Conservation (phyloP, 2,888 invertebrate genomes). For the Galerucella pusilla region DNA sequence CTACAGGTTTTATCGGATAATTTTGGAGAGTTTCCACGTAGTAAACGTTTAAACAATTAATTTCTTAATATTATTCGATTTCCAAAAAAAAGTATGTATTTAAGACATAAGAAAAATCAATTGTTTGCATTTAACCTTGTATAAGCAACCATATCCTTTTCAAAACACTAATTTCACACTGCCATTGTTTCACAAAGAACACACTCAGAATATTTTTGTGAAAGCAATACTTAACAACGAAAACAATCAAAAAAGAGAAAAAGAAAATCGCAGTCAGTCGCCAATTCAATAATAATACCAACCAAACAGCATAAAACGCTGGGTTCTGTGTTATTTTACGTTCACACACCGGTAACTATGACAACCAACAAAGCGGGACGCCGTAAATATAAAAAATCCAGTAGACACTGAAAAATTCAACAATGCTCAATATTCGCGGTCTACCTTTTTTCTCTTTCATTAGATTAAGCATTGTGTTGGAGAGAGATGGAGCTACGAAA, state of each 20-base stretch:
- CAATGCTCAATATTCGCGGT: constrained; percentile 56
- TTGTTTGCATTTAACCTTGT: too few relatives aligned
- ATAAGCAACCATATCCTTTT: too few relatives aligned
- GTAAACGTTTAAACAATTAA: too few relatives aligned
- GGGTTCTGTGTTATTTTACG: constrained; percentile 59
- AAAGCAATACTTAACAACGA: neutral
- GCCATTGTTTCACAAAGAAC: neutral
- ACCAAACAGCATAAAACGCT: constrained; percentile 11
- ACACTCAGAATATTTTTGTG: neutral
- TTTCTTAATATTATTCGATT: too few relatives aligned
- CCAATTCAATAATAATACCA: constrained; percentile 18
- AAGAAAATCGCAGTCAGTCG: neutral
- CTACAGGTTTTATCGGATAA: too few relatives aligned
- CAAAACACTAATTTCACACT: neutral
- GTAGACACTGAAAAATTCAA: constrained; percentile 55
- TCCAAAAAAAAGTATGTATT: too few relatives aligned
- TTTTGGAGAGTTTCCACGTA: too few relatives aligned
- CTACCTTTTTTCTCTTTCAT: constrained; percentile 38
- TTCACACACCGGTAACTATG: constrained; percentile 62
- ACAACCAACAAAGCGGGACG: constrained; percentile 64
- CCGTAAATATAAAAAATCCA: constrained; percentile 61
- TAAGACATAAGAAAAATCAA: too few relatives aligned
- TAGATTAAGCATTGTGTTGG: constrained; percentile 7
- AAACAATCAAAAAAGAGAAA: neutral
- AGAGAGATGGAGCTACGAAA: constrained; percentile 47